phyloP scores from a whole-genome alignment of 2,888 invertebrate genomes.

The Anticlea derivata region DNA sequence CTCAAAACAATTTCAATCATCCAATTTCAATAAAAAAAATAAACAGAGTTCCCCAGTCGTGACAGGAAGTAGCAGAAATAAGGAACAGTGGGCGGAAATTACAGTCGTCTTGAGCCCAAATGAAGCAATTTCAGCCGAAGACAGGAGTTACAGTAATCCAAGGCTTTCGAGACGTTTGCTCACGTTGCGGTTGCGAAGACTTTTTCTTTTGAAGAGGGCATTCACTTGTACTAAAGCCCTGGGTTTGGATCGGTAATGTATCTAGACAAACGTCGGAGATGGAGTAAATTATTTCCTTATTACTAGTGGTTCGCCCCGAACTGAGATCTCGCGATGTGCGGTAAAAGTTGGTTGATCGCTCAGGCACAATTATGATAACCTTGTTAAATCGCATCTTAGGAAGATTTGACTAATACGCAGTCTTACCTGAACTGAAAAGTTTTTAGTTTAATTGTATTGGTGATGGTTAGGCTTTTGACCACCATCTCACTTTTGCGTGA shows the following conservation, averaged over 20 bases:
- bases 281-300: too few relatives aligned
- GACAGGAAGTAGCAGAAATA: slow-evolving; percentile 25
- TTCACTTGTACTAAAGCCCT: not conserved
- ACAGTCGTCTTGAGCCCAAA: slow-evolving; percentile 31
- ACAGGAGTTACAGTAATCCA: slow-evolving; percentile 13
- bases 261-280: too few relatives aligned
- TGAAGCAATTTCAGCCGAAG: slow-evolving; percentile 23
- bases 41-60: not conserved
- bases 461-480: too few relatives aligned
- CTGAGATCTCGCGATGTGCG: too few relatives aligned
- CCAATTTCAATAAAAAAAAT: slow-evolving; percentile 10
- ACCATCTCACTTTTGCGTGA: too few relatives aligned
- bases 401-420: too few relatives aligned
- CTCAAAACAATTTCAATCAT: not conserved
- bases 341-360: too few relatives aligned
- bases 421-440: too few relatives aligned
- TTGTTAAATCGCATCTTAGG: too few relatives aligned
- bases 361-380: too few relatives aligned
- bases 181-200: not conserved
- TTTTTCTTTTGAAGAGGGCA: not conserved
- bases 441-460: too few relatives aligned
- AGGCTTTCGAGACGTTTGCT: slow-evolving; percentile 3
- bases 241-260: not conserved
- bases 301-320: too few relatives aligned
- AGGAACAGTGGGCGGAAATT: slow-evolving; percentile 33